Base-by-base conservation (phyloP, 2,797 vertebrate species). In the Kryptopterus vitreolus region DNA sequence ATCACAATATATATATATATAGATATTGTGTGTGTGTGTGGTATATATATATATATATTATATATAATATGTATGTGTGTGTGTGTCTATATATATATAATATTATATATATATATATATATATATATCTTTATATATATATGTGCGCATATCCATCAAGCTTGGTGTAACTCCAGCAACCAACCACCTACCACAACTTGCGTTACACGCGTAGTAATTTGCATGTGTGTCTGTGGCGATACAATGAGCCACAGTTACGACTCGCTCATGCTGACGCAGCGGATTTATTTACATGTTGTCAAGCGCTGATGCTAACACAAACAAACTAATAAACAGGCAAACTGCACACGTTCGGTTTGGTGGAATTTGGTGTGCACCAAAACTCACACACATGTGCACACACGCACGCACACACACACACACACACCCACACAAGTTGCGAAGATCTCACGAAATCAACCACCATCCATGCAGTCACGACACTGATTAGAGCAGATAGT, bases 241-340 rank as follows among this genome's bases (percentile, higher is more conserved):
- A 81, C 79, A 81, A 76, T 68, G 72, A 22, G 29, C 43, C 38
- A 68, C 38, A 68, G 65, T 76, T 18, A 74, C 26, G 4, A 22
- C n/a, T 48, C 2, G 12, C 24, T 29, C 20, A 57, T 48, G 52
- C 35, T 66, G 68, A 38, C 62, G 55, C 4, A 48, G 20, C 76
- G 66, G 7, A 76, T 38, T 50, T 70, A 81, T 81, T 81, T 76
- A 71, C 73, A 81, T 76, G 73, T 77, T 50, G 55, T 46, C 62
- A 52, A 61, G 71, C 46, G 43, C 12, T 63, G 53, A 48, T 55
- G 29, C 43, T 35, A n/a, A 43, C 4, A 43, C 13, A 66, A 29
- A 80, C 57, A 55, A 26, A 68, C 50, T 69, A 57, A 71, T 18
- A 59, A 20, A 59, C 46, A 22, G 35, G 46, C 38, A 46, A 53